Conservation (phyloP, 2,888 invertebrate genomes). For the Phymatocera aterrima region DNA sequence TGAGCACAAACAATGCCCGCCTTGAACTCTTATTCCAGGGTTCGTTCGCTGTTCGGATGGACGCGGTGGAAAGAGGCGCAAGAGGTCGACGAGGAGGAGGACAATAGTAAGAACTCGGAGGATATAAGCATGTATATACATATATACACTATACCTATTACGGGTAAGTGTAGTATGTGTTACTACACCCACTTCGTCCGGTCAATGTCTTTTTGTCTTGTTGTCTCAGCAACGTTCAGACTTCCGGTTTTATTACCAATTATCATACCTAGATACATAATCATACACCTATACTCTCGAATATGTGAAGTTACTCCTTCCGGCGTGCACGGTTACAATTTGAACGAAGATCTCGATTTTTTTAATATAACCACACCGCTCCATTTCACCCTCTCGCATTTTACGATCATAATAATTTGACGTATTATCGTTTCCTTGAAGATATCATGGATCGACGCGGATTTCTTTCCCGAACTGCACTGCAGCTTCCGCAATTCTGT, state of each 20-base stretch:
- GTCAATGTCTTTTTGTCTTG: constrained; percentile 2
- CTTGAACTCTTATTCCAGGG: constrained; percentile 59
- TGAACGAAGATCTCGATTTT: background rate
- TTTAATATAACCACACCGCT: no score
- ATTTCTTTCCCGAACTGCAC: background rate
- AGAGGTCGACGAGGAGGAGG: background rate
- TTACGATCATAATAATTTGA: no score
- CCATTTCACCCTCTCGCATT: no score
- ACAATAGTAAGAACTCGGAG: background rate
- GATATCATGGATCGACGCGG: background rate
- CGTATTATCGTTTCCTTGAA: no score
- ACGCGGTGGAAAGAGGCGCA: background rate
- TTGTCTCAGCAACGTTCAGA: background rate
- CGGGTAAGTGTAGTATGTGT: no score
- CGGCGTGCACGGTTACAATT: background rate
- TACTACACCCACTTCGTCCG: constrained; percentile 40
- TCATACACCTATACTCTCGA: no score
- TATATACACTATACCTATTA: no score
- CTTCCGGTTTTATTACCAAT: constrained; percentile 39
- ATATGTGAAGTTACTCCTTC: constrained; percentile 8
- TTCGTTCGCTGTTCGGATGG: background rate
- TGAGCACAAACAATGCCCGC: constrained; percentile 67
- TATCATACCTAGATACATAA: no score
- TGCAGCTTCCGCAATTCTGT: constrained; percentile 7
- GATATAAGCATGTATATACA: constrained; percentile 38